phyloP scores from a whole-genome alignment of 2,797 vertebrate genomes.

The Anabacerthia variegaticeps region DNA sequence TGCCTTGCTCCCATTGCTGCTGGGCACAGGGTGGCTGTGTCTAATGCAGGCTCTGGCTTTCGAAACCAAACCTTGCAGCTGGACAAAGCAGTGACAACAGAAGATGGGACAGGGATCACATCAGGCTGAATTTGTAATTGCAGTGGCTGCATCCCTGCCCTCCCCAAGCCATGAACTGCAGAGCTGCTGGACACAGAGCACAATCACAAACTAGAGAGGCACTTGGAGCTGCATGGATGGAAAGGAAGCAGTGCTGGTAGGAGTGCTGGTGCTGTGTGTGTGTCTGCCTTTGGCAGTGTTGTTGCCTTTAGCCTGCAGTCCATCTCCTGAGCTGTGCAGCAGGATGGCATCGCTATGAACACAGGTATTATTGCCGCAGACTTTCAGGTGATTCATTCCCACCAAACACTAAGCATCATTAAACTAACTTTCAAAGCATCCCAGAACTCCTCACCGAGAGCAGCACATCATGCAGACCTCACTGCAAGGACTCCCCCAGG shows the following conservation, averaged over 20 bases:
- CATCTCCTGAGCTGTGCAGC: not conserved
- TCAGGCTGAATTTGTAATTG: not conserved
- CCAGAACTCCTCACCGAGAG: not conserved
- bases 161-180: fast-evolving
- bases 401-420: not conserved
- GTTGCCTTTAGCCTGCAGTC: not conserved
- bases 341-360: not conserved
- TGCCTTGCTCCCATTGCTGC: not conserved
- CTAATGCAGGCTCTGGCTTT: not conserved
- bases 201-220: not conserved
- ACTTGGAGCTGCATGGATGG: fast-evolving
- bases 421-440: not conserved
- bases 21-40: not conserved
- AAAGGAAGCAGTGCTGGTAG: not conserved
- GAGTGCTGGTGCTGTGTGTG: not conserved
- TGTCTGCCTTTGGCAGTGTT: not conserved
- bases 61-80: not conserved
- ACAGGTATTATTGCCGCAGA: not conserved
- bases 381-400: not conserved
- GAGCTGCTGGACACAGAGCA: fast-evolving
- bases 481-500: not conserved
- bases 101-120: not conserved
- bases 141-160: not conserved
- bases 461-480: not conserved
- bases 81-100: not conserved